phyloP scores from a whole-genome alignment of 2,888 invertebrate genomes.

The Meghimatium bilineatum region DNA sequence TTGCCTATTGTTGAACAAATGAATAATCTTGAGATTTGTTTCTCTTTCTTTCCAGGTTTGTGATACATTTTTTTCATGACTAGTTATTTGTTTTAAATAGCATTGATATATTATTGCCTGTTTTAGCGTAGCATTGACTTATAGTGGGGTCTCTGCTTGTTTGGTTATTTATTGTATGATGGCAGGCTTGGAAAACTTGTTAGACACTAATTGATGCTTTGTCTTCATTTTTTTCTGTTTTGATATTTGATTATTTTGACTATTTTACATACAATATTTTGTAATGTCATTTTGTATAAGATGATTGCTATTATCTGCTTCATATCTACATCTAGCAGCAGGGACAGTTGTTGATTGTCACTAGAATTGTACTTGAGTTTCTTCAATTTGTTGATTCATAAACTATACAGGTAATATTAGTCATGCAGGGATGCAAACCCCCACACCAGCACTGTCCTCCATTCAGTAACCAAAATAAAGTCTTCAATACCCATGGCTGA shows the following conservation, averaged over 20 bases:
- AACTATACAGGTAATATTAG: constrained; percentile 19
- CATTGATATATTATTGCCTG: not conserved
- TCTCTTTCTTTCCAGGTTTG: too few relatives aligned
- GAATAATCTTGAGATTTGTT: too few relatives aligned
- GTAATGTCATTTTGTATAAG: not conserved
- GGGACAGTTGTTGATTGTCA: not conserved
- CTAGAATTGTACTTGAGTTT: too few relatives aligned
- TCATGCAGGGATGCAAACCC: constrained; percentile 40
- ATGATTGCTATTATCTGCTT: not conserved
- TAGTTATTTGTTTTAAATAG: too few relatives aligned
- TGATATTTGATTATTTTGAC: not conserved
- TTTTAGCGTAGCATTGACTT: not conserved
- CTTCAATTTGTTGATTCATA: constrained; percentile 13
- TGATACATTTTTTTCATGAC: too few relatives aligned
- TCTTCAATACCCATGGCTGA: constrained; percentile 39
- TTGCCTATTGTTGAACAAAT: too few relatives aligned
- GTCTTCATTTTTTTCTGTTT: too few relatives aligned
- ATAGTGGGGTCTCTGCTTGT: constrained; percentile 19
- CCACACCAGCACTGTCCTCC: constrained; percentile 40
- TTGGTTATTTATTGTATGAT: constrained; percentile 11
- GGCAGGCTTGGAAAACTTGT: too few relatives aligned
- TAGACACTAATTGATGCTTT: too few relatives aligned
- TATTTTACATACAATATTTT: not conserved
- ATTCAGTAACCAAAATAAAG: constrained; percentile 43
- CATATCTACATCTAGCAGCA: constrained; percentile 6